phyloP scores from a whole-genome alignment of 2,113 vertebrate genomes.

The Glaucomys volans region DNA sequence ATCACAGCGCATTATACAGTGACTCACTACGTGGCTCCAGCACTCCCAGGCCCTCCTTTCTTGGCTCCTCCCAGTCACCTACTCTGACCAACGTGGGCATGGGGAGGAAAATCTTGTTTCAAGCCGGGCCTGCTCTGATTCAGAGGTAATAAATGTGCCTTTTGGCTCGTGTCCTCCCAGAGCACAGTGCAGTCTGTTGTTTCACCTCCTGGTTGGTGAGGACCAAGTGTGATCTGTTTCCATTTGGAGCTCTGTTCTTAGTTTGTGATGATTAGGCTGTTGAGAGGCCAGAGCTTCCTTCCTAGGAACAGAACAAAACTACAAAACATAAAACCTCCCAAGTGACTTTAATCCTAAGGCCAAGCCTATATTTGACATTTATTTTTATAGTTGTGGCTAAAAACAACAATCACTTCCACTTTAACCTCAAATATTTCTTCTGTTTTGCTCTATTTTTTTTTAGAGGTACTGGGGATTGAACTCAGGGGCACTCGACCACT shows the following conservation, averaged over 20 bases:
- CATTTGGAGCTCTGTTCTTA: neutral
- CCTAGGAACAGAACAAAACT: conserved; percentile 6
- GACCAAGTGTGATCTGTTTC: neutral
- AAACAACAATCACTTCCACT: neutral
- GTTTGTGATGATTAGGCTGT: neutral
- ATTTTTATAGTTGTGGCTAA: neutral
- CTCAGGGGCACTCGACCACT: too few species aligned
- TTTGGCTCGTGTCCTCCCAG: neutral
- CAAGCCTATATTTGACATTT: neutral
- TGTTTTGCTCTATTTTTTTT: neutral
- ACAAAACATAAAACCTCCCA: neutral
- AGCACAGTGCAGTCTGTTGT: neutral
- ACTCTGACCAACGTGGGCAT: neutral
- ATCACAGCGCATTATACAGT: neutral
- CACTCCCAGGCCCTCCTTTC: neutral
- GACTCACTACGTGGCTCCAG: neutral
- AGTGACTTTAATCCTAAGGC: conserved; percentile 5
- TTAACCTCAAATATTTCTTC: neutral
- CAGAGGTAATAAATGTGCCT: neutral
- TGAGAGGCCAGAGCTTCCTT: neutral
- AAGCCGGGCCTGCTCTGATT: neutral
- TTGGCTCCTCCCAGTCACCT: neutral
- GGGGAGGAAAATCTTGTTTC: conserved; percentile 28
- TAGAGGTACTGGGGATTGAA: neutral
- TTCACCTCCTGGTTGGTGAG: neutral